These are phyloP conservation scores for Heliocidaris tuberculata DNA, from an alignment of 35 echinoderm and acorn worm genomes.

Conservation along the genomic window DNA sequence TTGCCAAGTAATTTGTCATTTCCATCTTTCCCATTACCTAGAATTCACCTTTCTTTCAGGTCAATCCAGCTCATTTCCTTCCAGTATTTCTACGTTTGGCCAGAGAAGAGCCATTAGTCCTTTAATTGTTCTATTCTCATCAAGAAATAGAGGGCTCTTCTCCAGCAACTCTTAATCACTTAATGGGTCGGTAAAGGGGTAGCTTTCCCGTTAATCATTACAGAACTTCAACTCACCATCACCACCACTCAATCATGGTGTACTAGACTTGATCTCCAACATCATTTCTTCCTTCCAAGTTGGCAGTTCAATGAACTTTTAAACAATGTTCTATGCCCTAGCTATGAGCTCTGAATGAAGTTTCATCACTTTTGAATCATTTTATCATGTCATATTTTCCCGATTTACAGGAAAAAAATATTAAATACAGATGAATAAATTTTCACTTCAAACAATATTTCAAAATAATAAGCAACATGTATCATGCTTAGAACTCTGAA, in stretches of 20 bases:
- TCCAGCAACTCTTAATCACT: neutral
- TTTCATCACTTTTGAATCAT: too few species aligned
- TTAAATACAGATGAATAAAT: too few species aligned
- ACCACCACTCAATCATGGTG: neutral
- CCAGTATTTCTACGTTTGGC: neutral
- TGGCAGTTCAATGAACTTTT: too few species aligned
- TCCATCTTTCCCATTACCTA: neutral
- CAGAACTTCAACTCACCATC: neutral
- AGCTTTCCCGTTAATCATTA: neutral
- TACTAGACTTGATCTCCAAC: neutral
- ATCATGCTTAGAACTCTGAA: too few species aligned
- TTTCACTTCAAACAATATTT: too few species aligned
- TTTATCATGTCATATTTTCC: too few species aligned
- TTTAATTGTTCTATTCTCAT: neutral
- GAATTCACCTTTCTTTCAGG: neutral
- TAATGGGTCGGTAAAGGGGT: neutral
- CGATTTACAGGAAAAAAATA: too few species aligned
- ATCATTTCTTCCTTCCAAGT: neutral
- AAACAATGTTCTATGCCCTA: too few species aligned
- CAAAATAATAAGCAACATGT: too few species aligned
- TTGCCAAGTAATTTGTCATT: neutral
- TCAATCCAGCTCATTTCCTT: neutral
- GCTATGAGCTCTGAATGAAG: too few species aligned
- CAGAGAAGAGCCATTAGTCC: neutral
- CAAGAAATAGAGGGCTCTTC: neutral